Conservation (phyloP, 2,113 vertebrate species). For the Upupa epops region DNA sequence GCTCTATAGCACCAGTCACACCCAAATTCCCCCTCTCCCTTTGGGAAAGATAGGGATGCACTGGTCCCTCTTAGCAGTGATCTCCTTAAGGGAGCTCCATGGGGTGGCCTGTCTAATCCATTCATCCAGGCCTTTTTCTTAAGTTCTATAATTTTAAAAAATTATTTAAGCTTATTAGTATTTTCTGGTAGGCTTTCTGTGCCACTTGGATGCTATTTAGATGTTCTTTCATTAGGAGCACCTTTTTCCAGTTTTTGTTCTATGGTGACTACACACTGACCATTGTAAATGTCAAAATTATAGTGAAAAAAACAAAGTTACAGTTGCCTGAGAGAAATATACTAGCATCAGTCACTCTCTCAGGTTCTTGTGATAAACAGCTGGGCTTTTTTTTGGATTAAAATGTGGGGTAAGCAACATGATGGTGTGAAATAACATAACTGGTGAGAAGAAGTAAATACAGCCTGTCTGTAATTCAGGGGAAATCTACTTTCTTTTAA, state of each 20-base stretch:
- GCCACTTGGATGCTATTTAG: neutral
- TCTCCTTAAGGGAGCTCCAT: neutral
- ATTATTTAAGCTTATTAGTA: neutral
- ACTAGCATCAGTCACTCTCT: neutral
- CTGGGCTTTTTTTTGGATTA: neutral
- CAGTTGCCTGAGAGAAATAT: neutral
- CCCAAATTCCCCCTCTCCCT: neutral
- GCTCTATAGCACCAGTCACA: neutral
- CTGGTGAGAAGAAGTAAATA: constrained; percentile 23
- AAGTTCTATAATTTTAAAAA: neutral
- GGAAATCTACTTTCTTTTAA: neutral
- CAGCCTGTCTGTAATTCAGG: neutral
- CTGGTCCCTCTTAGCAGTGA: rapidly evolving
- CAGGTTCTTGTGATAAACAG: constrained; percentile 23
- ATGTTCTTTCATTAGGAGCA: neutral
- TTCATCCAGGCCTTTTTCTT: neutral
- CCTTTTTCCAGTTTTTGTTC: neutral
- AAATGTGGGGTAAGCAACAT: constrained; percentile 23
- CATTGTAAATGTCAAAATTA: neutral
- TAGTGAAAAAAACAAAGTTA: neutral
- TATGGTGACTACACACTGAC: neutral
- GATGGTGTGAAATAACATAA: constrained; percentile 24
- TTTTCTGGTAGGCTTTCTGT: neutral
- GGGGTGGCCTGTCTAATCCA: neutral
- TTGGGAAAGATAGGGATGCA: neutral